Evolutionary conservation across 2,888 invertebrate species (phyloP).

Genomic region (Parthenolecanium corni): DNA sequence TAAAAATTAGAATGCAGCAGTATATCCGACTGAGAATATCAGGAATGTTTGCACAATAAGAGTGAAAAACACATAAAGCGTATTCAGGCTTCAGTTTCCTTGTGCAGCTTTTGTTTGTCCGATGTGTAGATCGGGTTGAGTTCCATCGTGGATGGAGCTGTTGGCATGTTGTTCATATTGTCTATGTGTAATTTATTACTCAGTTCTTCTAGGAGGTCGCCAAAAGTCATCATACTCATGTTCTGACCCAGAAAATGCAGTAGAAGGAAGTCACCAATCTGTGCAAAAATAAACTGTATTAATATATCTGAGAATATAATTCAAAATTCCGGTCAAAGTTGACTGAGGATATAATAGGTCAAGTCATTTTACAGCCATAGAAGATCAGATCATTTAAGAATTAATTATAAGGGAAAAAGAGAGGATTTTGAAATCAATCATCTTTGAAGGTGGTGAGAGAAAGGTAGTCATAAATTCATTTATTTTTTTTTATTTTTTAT

Average conservation of each 20-base stretch:
- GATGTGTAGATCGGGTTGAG: slow-evolving; percentile 71
- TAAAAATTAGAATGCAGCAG: not conserved
- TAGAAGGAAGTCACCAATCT: slow-evolving; percentile 79
- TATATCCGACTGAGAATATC: too few relatives aligned
- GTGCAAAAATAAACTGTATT: slow-evolving; percentile 29
- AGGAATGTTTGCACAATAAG: not conserved
- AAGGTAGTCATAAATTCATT: too few relatives aligned
- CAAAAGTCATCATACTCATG: slow-evolving; percentile 67
- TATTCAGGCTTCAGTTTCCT: slow-evolving; percentile 67
- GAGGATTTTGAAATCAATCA: too few relatives aligned
- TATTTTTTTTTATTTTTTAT: too few relatives aligned
- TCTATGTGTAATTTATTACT: slow-evolving; percentile 52
- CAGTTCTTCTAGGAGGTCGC: slow-evolving; percentile 68
- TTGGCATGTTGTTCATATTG: slow-evolving; percentile 57
- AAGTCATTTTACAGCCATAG: too few relatives aligned
- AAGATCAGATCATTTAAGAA: too few relatives aligned
- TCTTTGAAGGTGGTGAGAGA: too few relatives aligned
- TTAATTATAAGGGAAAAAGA: too few relatives aligned
- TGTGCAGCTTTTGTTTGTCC: slow-evolving; percentile 46
- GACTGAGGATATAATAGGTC: too few relatives aligned
- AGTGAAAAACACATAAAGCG: not conserved
- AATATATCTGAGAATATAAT: too few relatives aligned
- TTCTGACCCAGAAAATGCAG: slow-evolving; percentile 76
- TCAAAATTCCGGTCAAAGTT: too few relatives aligned
- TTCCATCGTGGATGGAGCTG: slow-evolving; percentile 75